These are phyloP conservation scores for Menidia beryllina DNA, from an alignment of 2,113 vertebrate species.

Conservation along the genomic window DNA sequence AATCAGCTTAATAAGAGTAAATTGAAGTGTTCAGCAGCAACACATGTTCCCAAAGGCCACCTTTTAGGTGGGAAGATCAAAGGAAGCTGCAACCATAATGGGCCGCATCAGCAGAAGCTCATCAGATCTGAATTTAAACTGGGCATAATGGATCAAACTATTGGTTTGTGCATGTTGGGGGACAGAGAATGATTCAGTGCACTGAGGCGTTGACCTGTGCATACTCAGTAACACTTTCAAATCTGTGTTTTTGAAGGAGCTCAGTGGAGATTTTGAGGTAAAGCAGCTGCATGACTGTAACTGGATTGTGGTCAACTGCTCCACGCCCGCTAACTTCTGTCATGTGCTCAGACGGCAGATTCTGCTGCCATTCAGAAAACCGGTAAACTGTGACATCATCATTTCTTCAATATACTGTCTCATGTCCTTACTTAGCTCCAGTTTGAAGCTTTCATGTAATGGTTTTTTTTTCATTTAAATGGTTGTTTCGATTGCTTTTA, in stretches of 20 bases:
- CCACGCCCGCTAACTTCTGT: slow-evolving; percentile 93
- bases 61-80: slow-evolving; percentile 6
- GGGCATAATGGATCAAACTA: slow-evolving; percentile 71
- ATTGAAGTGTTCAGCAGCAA: slow-evolving; percentile 43
- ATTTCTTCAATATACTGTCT: background rate
- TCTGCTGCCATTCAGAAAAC: slow-evolving; percentile 92
- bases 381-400: slow-evolving; percentile 75
- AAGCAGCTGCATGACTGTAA: slow-evolving; percentile 92
- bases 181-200: slow-evolving; percentile 29
- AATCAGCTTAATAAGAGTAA: slow-evolving; percentile 57
- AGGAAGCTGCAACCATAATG: slow-evolving; percentile 16
- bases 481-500: background rate
- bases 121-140: slow-evolving; percentile 64
- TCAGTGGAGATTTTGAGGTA: slow-evolving; percentile 87
- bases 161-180: slow-evolving; percentile 45
- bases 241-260: slow-evolving; percentile 73
- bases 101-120: slow-evolving; percentile 56
- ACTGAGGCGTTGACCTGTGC: slow-evolving; percentile 1
- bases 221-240: slow-evolving; percentile 6
- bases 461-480: slow-evolving; percentile 5
- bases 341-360: slow-evolving; percentile 91
- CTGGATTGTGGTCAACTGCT: slow-evolving; percentile 94
- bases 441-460: slow-evolving; percentile 5
- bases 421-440: background rate
- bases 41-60: slow-evolving; percentile 34